These are phyloP conservation scores for Malurus elegans DNA, from an alignment of 2,113 vertebrate species.

Conservation along the genomic window DNA sequence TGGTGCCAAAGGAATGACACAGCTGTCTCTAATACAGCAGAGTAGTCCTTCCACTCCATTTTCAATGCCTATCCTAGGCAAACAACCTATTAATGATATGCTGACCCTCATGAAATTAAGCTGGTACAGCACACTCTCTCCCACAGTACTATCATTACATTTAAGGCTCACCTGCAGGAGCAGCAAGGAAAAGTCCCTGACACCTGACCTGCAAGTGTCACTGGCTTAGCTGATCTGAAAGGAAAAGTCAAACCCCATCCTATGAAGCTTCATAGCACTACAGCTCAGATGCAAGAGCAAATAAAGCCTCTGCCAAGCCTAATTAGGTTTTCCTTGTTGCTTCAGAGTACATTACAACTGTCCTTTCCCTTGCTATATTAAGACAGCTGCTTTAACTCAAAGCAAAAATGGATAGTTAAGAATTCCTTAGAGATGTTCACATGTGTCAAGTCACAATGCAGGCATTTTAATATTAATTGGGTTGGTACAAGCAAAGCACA, in stretches of 20 bases:
- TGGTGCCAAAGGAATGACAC: not conserved
- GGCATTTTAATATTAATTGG: not conserved
- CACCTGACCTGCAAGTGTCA: not conserved
- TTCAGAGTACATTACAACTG: not conserved
- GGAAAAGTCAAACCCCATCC: not conserved
- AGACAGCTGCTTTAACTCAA: conserved; percentile 5
- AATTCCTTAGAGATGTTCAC: conserved; percentile 12
- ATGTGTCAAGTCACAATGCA: not conserved
- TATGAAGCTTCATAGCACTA: not conserved
- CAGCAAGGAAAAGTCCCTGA: not conserved
- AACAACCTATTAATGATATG: not conserved
- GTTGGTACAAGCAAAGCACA: not conserved
- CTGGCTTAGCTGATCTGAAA: not conserved
- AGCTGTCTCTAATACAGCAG: not conserved
- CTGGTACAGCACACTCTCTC: not conserved
- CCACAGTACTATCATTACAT: not conserved
- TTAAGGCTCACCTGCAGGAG: not conserved
- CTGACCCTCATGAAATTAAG: not conserved
- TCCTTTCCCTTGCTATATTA: conserved; percentile 14
- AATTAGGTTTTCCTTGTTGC: conserved; percentile 3
- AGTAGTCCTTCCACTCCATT: not conserved
- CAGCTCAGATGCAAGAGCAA: not conserved
- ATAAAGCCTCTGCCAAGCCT: not conserved
- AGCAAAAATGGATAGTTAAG: not conserved
- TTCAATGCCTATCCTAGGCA: not conserved